Evolutionary conservation across 1,140 invertebrate genomes (phyloP).

Genomic region (Drosophila fuyamai): DNA sequence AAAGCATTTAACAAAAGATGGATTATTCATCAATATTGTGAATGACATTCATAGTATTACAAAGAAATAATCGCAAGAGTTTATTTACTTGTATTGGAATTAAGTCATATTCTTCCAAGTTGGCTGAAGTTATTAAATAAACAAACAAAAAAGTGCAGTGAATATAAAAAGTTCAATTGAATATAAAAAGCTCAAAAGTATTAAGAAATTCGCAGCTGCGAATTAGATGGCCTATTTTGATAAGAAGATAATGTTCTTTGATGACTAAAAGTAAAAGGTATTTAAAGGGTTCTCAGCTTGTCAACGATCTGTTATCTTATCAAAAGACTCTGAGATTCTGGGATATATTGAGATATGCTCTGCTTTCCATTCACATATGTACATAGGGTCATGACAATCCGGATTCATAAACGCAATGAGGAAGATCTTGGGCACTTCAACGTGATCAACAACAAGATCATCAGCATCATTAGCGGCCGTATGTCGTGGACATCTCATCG

Average conservation of each 20-base stretch:
- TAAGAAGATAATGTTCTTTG: no score
- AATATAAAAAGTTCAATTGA: no score
- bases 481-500: slow-evolving; percentile 21
- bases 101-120: no score
- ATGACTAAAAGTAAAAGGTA: no score
- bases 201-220: no score
- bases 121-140: no score
- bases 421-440: slow-evolving; percentile 9
- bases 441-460: slow-evolving; percentile 33
- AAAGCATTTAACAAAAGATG: background rate
- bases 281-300: no score
- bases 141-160: no score
- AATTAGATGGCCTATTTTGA: no score
- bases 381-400: slow-evolving; percentile 1
- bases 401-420: slow-evolving; percentile 34
- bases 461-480: slow-evolving; percentile 10
- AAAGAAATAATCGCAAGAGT: background rate
- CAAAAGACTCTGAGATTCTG: background rate
- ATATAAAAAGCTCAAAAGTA: no score
- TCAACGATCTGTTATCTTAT: background rate
- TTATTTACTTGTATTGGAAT: no score
- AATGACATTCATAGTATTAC: background rate
- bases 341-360: background rate
- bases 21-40: background rate
- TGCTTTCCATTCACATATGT: slow-evolving; percentile 7